Evolutionary conservation across 2,113 vertebrate genomes (phyloP).

Genomic region (Aldabrachelys gigantea): DNA sequence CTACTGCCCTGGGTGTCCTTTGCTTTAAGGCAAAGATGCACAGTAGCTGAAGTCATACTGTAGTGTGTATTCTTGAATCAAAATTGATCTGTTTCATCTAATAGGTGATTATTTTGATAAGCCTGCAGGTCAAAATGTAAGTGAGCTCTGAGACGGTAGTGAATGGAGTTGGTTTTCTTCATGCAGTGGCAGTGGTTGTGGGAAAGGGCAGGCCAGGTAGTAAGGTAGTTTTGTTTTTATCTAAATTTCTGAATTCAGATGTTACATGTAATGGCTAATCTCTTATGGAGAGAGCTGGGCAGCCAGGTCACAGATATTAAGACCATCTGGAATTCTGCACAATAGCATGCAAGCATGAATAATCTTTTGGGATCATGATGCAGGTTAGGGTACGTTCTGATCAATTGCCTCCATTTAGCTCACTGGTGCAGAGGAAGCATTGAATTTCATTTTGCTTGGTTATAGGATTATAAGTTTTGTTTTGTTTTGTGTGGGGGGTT

Average conservation of each 20-base stretch:
- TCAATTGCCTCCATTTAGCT: background rate
- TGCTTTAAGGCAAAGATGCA: background rate
- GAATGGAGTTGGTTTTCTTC: background rate
- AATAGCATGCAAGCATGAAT: background rate
- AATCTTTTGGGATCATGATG: background rate
- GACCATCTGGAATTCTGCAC: background rate
- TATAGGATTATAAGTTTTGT: background rate
- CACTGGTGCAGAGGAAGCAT: background rate
- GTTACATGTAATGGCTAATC: background rate
- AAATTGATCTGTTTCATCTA: background rate
- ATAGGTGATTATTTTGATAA: background rate
- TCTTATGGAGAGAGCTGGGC: background rate
- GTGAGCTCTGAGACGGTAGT: background rate
- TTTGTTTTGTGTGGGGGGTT: too few relatives aligned
- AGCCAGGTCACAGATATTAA: background rate
- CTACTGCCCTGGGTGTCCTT: background rate
- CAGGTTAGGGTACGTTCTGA: background rate
- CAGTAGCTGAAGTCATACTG: background rate
- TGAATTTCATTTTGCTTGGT: background rate
- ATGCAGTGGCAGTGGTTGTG: background rate
- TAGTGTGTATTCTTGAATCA: background rate
- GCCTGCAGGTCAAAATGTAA: accelerated
- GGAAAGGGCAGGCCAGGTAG: background rate
- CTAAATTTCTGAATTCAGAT: background rate
- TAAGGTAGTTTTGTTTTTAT: background rate